phyloP scores from a whole-genome alignment of 2,113 vertebrate species.

The Pseudopipra pipra region DNA sequence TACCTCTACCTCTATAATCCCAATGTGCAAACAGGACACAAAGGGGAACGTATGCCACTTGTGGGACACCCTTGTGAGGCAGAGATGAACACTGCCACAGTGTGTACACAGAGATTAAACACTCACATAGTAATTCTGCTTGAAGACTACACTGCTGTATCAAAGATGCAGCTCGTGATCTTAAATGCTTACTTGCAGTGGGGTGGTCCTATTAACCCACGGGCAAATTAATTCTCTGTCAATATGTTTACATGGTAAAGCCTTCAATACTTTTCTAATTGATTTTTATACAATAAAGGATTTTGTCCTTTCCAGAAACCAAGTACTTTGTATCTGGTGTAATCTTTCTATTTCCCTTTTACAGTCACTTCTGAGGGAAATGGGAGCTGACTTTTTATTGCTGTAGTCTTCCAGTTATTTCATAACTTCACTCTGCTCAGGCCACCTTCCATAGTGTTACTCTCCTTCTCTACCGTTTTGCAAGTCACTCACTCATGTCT shows the following conservation, averaged over 20 bases:
- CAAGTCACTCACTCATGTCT: background rate
- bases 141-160: background rate
- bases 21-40: background rate
- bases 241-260: background rate
- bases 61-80: background rate
- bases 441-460: background rate
- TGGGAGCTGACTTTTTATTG: background rate
- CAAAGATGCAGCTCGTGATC: background rate
- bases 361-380: background rate
- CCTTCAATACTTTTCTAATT: background rate
- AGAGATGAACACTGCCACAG: background rate
- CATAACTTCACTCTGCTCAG: background rate
- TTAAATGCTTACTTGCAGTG: background rate
- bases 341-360: background rate
- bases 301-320: background rate
- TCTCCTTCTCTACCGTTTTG: background rate
- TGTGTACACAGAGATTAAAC: background rate
- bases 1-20: background rate
- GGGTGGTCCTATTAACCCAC: background rate
- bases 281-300: background rate
- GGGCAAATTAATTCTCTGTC: background rate
- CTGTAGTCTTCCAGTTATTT: background rate
- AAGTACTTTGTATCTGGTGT: background rate
- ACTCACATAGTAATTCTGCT: background rate
- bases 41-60: background rate